A percentile compares a stretch with the other conserved stretches of the same genome.
Evolutionary conservation across 1,140 invertebrate genomes (phyloP).

Genomic region (Berghia stephanieae): DNA sequence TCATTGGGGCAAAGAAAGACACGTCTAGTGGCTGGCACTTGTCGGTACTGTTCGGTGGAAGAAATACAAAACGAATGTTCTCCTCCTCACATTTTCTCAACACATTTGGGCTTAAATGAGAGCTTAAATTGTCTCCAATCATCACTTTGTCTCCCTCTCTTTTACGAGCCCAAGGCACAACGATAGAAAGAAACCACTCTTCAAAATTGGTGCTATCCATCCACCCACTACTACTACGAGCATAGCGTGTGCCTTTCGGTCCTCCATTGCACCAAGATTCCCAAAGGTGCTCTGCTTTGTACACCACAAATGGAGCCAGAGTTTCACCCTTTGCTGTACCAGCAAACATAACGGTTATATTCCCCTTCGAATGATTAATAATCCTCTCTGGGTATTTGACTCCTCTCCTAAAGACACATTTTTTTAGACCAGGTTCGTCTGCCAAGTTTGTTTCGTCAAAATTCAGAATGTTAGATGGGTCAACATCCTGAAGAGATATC

Average conservation of each 20-base stretch:
- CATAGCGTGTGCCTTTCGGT: conserved; percentile 47
- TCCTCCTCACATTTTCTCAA: conserved; percentile 27
- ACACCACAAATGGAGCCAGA: conserved; percentile 59
- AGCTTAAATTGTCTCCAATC: conserved; percentile 65
- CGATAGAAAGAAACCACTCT: conserved; percentile 52
- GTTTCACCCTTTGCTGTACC: conserved; percentile 46
- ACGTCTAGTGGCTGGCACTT: conserved; percentile 45
- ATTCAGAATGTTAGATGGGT: conserved; percentile 15
- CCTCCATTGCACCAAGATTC: conserved; percentile 56
- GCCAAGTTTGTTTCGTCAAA: conserved; percentile 66
- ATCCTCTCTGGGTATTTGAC: conserved; percentile 61
- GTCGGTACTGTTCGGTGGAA: conserved; percentile 41
- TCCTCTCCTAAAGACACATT: conserved; percentile 57
- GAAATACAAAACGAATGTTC: conserved; percentile 36
- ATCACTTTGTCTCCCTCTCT: conserved; percentile 57
- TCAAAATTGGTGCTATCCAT: conserved; percentile 58
- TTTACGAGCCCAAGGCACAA: conserved; percentile 46
- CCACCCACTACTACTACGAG: conserved; percentile 55
- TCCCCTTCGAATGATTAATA: conserved; percentile 53
- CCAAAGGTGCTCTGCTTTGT: conserved; percentile 58
- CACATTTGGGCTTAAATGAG: conserved; percentile 54
- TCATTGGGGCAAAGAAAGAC: conserved; percentile 42
- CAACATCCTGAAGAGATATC: conserved; percentile 1
- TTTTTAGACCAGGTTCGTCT: conserved; percentile 63
- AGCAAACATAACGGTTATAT: conserved; percentile 15